Conservation (phyloP, 2,888 invertebrate species). For the Drosophila flavopinicola region DNA sequence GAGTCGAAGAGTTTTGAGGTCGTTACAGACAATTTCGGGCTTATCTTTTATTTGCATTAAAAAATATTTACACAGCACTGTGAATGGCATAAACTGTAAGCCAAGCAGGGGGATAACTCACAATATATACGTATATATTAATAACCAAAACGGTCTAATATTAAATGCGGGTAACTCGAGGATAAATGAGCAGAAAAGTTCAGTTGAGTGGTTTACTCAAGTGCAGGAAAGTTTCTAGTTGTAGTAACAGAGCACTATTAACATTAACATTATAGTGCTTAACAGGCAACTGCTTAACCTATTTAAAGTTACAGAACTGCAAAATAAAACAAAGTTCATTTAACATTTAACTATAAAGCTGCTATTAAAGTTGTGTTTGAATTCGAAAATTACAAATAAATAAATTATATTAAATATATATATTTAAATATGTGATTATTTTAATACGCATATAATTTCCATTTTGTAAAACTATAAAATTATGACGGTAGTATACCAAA, state of each 20-base stretch:
- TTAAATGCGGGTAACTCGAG: conserved; percentile 20
- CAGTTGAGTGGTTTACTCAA: conserved; percentile 5
- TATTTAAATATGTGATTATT: too few species aligned
- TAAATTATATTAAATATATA: too few species aligned
- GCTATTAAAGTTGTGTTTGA: too few species aligned
- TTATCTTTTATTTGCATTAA: conserved; percentile 75
- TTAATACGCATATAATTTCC: too few species aligned
- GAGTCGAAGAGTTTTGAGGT: conserved; percentile 41
- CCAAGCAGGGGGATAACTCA: conserved; percentile 6
- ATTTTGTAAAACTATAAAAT: too few species aligned
- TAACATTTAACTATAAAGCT: not conserved
- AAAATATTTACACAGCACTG: conserved; percentile 73
- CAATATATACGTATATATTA: too few species aligned
- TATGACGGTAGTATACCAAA: too few species aligned
- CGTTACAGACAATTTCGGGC: conserved; percentile 58
- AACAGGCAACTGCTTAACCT: not conserved
- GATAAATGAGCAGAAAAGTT: conserved; percentile 29
- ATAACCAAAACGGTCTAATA: conserved; percentile 33
- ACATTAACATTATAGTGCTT: not conserved
- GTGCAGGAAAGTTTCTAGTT: conserved; percentile 16
- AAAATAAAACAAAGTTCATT: too few species aligned
- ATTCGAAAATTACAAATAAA: too few species aligned
- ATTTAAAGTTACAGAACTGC: not conserved
- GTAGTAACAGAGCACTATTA: not conserved
- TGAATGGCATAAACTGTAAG: conserved; percentile 36